Percentiles rank a stretch among this genome's conserved stretches.
These are phyloP conservation scores for Metridium senile DNA, from an alignment of 92 coral and sea anemone species.

Conservation along the genomic window DNA sequence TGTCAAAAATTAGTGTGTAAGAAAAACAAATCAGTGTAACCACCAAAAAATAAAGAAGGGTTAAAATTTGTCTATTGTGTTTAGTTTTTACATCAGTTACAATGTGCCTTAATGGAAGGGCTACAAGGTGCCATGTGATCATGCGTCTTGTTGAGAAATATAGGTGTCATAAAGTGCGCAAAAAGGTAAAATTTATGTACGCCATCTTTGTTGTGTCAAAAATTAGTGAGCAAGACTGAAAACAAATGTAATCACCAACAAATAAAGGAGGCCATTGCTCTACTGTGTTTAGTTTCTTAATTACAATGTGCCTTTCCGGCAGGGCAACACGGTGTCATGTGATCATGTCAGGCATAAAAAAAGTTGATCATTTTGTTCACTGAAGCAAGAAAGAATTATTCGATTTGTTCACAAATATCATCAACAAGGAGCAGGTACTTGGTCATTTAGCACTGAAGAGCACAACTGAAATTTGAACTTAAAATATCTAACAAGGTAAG, in stretches of 20 bases:
- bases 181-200: background rate
- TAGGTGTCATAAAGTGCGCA: background rate
- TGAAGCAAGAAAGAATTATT: conserved; percentile 16
- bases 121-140: too few species aligned
- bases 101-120: too few species aligned
- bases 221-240: background rate
- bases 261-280: too few species aligned
- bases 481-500: background rate
- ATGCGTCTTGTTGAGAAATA: background rate
- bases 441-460: conserved; percentile 5
- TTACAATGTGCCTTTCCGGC: background rate
- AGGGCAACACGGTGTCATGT: background rate
- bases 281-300: too few species aligned
- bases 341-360: background rate
- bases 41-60: too few species aligned
- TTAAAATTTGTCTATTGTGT: too few species aligned
- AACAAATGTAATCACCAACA: background rate
- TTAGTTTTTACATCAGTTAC: too few species aligned
- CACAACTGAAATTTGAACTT: background rate
- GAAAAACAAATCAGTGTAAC: background rate
- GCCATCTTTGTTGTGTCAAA: background rate
- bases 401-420: conserved; percentile 16
- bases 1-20: background rate
- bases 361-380: conserved; percentile 14
- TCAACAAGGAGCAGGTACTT: conserved; percentile 3